A percentile compares a stretch with the other conserved stretches of the same genome.
phyloP scores from a whole-genome alignment of 2,888 invertebrate genomes.

The Tromatobia lineatoria region DNA sequence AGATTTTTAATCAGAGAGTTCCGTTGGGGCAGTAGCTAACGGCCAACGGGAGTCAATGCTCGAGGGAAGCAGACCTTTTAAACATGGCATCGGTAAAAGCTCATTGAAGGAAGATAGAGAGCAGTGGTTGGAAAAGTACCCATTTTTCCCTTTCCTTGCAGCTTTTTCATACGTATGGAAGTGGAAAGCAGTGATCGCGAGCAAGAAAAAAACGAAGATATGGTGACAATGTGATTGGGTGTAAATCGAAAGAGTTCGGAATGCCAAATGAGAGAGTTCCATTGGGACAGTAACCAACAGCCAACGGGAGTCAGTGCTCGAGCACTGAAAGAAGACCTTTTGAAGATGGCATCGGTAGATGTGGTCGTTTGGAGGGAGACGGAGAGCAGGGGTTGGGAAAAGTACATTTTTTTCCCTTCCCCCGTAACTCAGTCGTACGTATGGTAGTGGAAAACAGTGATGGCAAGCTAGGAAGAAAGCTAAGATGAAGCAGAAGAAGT shows the following conservation, averaged over 20 bases:
- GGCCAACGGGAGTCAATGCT: slow-evolving; percentile 14
- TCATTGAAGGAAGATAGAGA: not conserved
- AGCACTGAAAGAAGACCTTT: slow-evolving; percentile 40
- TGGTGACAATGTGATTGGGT: slow-evolving; percentile 7
- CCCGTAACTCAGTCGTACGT: slow-evolving; percentile 19
- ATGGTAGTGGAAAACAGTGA: slow-evolving; percentile 24
- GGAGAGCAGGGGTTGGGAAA: not conserved
- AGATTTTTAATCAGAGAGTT: slow-evolving; percentile 30
- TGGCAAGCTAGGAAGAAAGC: slow-evolving; percentile 4
- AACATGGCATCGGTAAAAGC: slow-evolving; percentile 30
- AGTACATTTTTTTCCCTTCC: slow-evolving; percentile 20
- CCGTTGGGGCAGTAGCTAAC: slow-evolving; percentile 4
- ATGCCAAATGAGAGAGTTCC: slow-evolving; percentile 27
- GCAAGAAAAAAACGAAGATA: slow-evolving; percentile 27
- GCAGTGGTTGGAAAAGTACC: slow-evolving; percentile 8
- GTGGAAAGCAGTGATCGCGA: too few relatives aligned
- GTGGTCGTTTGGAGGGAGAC: not conserved
- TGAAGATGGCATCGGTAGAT: slow-evolving; percentile 36
- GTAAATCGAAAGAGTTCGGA: slow-evolving; percentile 11
- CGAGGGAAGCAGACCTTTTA: slow-evolving; percentile 31
- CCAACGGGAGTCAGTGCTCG: slow-evolving; percentile 9
- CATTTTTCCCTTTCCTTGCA: slow-evolving; percentile 8
- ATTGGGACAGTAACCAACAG: slow-evolving; percentile 5
- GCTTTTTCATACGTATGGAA: slow-evolving; percentile 16
- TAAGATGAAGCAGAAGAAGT: slow-evolving; percentile 37